Base-by-base conservation (phyloP, 2,888 invertebrate genomes). In the Caenorhabditis drosophilae region DNA sequence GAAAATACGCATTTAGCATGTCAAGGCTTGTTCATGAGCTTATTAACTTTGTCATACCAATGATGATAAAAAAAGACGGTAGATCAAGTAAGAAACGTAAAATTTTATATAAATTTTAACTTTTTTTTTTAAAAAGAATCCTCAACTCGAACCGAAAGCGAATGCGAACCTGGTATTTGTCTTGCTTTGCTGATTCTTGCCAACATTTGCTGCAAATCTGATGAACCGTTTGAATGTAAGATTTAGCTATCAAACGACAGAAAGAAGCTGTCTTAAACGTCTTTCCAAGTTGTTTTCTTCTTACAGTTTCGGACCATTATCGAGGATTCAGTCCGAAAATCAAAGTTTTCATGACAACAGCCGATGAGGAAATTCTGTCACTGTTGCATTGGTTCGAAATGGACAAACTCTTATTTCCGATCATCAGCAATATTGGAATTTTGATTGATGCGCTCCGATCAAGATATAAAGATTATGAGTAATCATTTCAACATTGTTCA, bases 191-290 rank as follows among this genome's bases (percentile, higher is more conserved):
- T 72, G 38, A 77, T 77, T 34, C 48, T 75, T 22, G 54, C 75
- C 12, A 58, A 66, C 22, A 34, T 81, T 15, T 56, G 70, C 36
- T 76, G 76, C 27, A 55, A 48, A 15, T 54, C 57, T 6, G 80
- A 81, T 52, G 72, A 75, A 23, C 80, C 80, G 7, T 78, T 79
- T 57, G 59, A 61, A 2, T 50, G 70, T 73, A 18, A 60, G 70
- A 66, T 44, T 4, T 16, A 22, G 35, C n/a, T n/a, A n/a, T n/a
- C n/a, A n/a, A n/a, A n/a, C n/a, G n/a, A n/a, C n/a, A n/a, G n/a
- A n/a, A n/a, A n/a, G n/a, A n/a, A n/a, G n/a, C n/a, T n/a, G n/a
- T n/a, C n/a, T n/a, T n/a, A n/a, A n/a, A n/a, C n/a, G 27, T 31
- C 6, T 42, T 2, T 31, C 7, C 27, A 45, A 42, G 6, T 15